A percentile compares a stretch with the other conserved stretches of the same genome.
These are phyloP conservation scores for Eupithecia subfuscata DNA, from an alignment of 2,888 invertebrate genomes.

Conservation along the genomic window DNA sequence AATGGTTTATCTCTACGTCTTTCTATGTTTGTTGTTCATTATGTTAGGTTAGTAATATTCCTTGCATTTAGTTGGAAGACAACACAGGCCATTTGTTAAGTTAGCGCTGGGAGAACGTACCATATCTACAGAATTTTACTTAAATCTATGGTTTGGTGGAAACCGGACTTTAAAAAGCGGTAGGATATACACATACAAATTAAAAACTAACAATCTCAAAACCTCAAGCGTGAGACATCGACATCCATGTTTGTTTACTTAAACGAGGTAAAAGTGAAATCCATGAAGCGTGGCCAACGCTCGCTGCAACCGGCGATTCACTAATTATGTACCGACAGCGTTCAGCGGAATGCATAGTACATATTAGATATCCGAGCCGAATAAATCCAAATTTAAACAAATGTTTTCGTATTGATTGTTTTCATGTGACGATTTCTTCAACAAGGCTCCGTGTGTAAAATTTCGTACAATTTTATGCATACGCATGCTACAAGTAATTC, in stretches of 20 bases:
- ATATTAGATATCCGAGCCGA: not conserved
- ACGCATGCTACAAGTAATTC: not conserved
- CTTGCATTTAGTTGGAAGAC: too few species aligned
- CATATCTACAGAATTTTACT: too few species aligned
- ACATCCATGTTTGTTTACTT: not conserved
- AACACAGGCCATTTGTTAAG: too few species aligned
- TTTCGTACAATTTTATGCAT: not conserved
- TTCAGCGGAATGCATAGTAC: not conserved
- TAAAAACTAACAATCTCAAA: not conserved
- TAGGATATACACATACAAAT: not conserved
- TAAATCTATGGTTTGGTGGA: not conserved
- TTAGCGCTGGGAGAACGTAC: too few species aligned
- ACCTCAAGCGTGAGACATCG: not conserved
- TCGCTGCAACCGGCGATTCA: not conserved
- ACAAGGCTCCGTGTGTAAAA: not conserved
- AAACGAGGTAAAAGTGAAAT: constrained; percentile 20
- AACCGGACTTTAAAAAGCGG: not conserved
- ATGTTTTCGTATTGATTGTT: not conserved
- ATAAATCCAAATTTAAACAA: not conserved
- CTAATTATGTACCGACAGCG: not conserved
- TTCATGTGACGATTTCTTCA: not conserved
- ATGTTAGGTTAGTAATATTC: too few species aligned
- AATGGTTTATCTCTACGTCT: too few species aligned
- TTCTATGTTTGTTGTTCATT: too few species aligned
- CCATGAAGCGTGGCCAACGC: not conserved